Evolutionary conservation across 92 coral and sea anemone species (phyloP), one percentile per base, ranked within the genome.

Genomic region (Porites evermanni): DNA sequence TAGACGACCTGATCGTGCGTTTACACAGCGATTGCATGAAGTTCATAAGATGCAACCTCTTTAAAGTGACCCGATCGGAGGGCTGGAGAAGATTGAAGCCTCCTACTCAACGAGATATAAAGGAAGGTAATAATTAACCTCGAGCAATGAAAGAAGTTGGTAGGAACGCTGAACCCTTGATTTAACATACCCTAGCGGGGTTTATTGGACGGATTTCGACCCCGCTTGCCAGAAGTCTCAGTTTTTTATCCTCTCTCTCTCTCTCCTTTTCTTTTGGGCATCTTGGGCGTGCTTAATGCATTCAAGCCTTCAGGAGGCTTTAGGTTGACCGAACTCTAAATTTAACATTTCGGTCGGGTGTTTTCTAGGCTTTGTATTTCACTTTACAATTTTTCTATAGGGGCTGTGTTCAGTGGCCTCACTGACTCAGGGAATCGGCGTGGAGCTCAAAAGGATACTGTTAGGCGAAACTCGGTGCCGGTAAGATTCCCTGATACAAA

Each of bases 41-140:
- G 75, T 92, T 85, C 79, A 88, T 92, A 52, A 91, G 80, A 12
- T 90, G 84, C 61, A 94, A 94, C 81, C 87, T 94, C n/a, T 93
- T 88, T 24, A 94, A 94, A 38, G 98, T 94, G 20, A 77, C 93
- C 18, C 89, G 87, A 12, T 90, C 98, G 10, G 93, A 88, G 11
- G 95, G 95, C 21, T 94, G 98, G 98, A 80, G 47, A 44, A 66
- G 51, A 19, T 90, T 94, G 6, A 89, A 91, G 73, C 83, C 80
- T 29, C 64, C 70, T 7, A 92, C 92, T 5, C 93, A 89, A 50
- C 74, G 73, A 14, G 93, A 92, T 75, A 69, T 92, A 50, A 85
- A 72, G 47, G 88, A 92, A 86, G 88, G 93, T 71, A 72, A 80
- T 11, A 56, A 56, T 56, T 56, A 56, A 56, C 61, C 2, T 38